phyloP scores from a whole-genome alignment of 92 coral and sea anemone species.

The Siderastrea radians region DNA sequence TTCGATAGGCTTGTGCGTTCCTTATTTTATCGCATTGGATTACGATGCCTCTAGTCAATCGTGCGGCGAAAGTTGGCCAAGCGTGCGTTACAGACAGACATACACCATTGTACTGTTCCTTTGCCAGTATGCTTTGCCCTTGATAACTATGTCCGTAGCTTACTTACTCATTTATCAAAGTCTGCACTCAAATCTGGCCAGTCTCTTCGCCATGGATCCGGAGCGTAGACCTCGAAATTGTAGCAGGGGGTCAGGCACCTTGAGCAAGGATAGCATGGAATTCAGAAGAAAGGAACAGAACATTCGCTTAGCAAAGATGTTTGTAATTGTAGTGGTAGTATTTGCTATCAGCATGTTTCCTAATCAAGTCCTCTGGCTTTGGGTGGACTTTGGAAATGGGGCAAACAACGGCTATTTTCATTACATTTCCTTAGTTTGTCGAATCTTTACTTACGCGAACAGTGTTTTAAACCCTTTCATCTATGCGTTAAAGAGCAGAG shows the following conservation, averaged over 20 bases:
- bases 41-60: conserved; percentile 19
- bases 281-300: conserved; percentile 81
- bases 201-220: conserved; percentile 1
- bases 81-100: conserved; percentile 37
- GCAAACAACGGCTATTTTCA: conserved; percentile 41
- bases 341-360: conserved; percentile 92
- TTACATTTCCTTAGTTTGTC: conserved; percentile 68
- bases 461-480: conserved; percentile 88
- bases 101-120: conserved; percentile 67
- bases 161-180: conserved; percentile 56
- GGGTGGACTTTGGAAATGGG: conserved; percentile 82
- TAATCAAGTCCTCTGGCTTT: conserved; percentile 89
- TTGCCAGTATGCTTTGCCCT: conserved; percentile 65
- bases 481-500: conserved; percentile 75
- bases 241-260: background rate
- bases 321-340: conserved; percentile 82
- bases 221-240: background rate
- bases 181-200: conserved; percentile 12
- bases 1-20: conserved; percentile 68
- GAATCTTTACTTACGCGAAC: conserved; percentile 85
- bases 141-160: conserved; percentile 52
- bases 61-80: conserved; percentile 68
- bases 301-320: conserved; percentile 89
- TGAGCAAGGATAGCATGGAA: background rate
- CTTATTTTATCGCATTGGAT: conserved; percentile 63